Conservation (phyloP, 2,797 vertebrate species). For the Saxicola maurus region DNA sequence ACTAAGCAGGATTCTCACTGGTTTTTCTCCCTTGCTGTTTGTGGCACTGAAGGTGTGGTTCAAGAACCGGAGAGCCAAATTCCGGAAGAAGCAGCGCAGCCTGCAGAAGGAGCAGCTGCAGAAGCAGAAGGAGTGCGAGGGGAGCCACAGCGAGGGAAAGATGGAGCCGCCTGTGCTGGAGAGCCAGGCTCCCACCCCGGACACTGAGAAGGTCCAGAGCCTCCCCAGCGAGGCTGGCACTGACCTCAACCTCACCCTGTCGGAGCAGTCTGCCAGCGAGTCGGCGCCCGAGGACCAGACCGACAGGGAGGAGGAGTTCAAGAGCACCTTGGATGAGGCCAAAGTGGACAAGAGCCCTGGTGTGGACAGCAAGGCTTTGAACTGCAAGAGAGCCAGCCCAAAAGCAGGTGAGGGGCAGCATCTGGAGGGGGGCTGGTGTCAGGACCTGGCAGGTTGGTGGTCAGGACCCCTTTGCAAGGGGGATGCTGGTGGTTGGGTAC, state of each 20-base stretch:
- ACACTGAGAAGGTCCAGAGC: conserved; percentile 69
- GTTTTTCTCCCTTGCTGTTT: not conserved
- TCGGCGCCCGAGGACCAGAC: conserved; percentile 87
- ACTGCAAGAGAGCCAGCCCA: conserved; percentile 87
- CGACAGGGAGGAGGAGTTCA: conserved; percentile 87
- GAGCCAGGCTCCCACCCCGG: conserved; percentile 68
- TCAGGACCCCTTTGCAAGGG: not conserved
- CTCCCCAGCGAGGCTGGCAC: conserved; percentile 77
- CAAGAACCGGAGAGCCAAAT: conserved; percentile 96
- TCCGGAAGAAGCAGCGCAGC: conserved; percentile 97
- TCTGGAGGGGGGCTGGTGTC: not conserved
- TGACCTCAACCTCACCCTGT: conserved; percentile 90
- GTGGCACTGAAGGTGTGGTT: conserved; percentile 89
- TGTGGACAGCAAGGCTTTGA: conserved; percentile 75
- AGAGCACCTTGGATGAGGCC: conserved; percentile 78
- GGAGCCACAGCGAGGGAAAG: conserved; percentile 78
- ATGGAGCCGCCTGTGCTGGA: conserved; percentile 72
- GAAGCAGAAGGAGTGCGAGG: conserved; percentile 91
- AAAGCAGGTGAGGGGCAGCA: conserved; percentile 82
- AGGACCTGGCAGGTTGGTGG: not conserved
- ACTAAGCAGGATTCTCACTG: not conserved
- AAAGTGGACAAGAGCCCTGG: conserved; percentile 76
- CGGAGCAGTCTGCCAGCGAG: conserved; percentile 91
- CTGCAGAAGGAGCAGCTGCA: conserved; percentile 98
- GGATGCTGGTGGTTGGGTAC: not conserved